phyloP scores from a whole-genome alignment of 1,140 invertebrate genomes.

The Caerostris extrusa region DNA sequence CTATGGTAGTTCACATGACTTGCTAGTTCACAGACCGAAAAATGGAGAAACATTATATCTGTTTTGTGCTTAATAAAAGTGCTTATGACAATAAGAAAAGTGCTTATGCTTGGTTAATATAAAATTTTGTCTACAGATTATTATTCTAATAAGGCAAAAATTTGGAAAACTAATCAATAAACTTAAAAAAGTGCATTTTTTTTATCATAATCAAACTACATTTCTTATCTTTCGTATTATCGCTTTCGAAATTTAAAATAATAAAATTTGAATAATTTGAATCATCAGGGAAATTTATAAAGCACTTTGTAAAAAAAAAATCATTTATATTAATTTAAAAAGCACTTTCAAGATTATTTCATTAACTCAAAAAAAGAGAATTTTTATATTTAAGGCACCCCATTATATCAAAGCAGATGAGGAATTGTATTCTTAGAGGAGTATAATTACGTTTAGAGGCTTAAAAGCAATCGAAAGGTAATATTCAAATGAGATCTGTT shows the following conservation, averaged over 20 bases:
- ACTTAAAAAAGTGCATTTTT: not conserved
- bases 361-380: not conserved
- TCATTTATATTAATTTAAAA: conserved; percentile 1
- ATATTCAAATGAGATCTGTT: not conserved
- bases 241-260: not conserved
- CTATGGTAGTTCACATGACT: no score
- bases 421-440: not conserved
- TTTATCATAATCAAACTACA: not conserved
- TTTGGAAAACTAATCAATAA: not conserved
- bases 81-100: no score
- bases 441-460: not conserved
- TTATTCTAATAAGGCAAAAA: no score
- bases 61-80: no score
- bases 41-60: no score
- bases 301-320: not conserved
- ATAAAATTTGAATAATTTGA: not conserved
- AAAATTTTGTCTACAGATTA: no score
- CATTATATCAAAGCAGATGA: not conserved
- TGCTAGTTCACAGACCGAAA: no score
- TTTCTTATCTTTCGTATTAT: not conserved
- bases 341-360: not conserved
- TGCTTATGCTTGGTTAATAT: no score
- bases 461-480: not conserved
- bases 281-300: not conserved
- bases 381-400: not conserved